Conservation (phyloP, 2,797 vertebrate species). For the Onychomys leucogaster region DNA sequence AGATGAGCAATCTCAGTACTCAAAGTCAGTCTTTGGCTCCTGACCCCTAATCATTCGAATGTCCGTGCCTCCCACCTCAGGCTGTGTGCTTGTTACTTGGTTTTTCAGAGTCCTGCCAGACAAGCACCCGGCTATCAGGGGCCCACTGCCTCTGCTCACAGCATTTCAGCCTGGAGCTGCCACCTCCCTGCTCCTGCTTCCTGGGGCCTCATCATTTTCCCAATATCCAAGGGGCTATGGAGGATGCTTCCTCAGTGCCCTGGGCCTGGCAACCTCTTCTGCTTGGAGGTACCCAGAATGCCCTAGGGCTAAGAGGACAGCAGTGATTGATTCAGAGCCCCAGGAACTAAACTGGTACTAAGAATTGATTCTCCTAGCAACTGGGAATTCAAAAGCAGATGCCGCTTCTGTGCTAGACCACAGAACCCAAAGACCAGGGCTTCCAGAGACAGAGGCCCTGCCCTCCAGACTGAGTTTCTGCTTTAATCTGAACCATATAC, state of each 20-base stretch:
- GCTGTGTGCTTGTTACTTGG: not conserved
- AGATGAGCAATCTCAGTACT: not conserved
- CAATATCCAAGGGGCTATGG: not conserved
- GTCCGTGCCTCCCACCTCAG: not conserved
- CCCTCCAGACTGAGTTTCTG: not conserved
- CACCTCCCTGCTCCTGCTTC: not conserved
- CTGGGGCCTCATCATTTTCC: not conserved
- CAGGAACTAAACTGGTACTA: not conserved
- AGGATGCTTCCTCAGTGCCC: not conserved
- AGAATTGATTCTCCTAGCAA: not conserved
- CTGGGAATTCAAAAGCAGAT: not conserved
- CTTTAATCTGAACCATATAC: not conserved
- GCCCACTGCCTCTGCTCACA: not conserved
- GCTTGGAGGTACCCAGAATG: not conserved
- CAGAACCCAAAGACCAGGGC: not conserved
- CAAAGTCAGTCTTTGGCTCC: not conserved
- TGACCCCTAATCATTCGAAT: not conserved
- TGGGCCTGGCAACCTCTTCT: not conserved
- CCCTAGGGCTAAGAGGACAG: not conserved
- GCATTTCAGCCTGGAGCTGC: not conserved
- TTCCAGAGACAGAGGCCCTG: not conserved
- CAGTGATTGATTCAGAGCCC: not conserved
- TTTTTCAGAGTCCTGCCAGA: not conserved
- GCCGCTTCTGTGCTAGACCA: not conserved
- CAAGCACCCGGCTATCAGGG: not conserved